Evolutionary conservation across 1,140 invertebrate genomes (phyloP).

Genomic region (Cryptotermes secundus): DNA sequence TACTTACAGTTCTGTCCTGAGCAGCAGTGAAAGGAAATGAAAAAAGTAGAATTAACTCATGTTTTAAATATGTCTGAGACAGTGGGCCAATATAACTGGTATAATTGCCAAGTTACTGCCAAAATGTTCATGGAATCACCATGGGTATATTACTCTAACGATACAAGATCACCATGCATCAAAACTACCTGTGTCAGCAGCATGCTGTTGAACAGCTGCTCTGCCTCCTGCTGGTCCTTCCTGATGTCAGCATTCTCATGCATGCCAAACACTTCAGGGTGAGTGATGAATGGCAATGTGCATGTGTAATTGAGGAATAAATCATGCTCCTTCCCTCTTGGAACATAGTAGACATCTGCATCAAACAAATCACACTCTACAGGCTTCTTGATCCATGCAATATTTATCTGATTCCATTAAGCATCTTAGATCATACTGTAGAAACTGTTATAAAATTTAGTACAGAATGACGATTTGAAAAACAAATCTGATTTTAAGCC

Average conservation of each 20-base stretch:
- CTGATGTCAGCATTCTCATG: conserved; percentile 92
- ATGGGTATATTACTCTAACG: no score
- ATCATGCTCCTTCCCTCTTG: conserved; percentile 71
- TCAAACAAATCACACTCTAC: conserved; percentile 32
- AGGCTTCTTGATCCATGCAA: no score
- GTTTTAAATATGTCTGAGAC: no score
- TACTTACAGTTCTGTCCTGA: conserved; percentile 53
- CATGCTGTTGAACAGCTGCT: conserved; percentile 74
- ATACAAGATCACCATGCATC: no score
- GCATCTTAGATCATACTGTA: no score
- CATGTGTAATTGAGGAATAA: conserved; percentile 76
- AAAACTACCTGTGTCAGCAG: conserved; percentile 78
- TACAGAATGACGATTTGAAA: no score
- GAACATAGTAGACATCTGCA: conserved; percentile 71
- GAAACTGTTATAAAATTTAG: no score
- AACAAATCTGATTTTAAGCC: no score
- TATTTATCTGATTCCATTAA: no score
- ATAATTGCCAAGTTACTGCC: no score
- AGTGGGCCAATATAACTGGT: no score
- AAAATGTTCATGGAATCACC: not conserved
- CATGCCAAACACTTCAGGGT: conserved; percentile 89
- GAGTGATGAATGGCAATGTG: conserved; percentile 73
- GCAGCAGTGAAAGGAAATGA: conserved; percentile 35
- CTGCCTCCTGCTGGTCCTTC: conserved; percentile 88
- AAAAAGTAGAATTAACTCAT: not conserved